These are phyloP conservation scores for Lutraria lutraria DNA, from an alignment of 2,888 invertebrate species.

Conservation along the genomic window DNA sequence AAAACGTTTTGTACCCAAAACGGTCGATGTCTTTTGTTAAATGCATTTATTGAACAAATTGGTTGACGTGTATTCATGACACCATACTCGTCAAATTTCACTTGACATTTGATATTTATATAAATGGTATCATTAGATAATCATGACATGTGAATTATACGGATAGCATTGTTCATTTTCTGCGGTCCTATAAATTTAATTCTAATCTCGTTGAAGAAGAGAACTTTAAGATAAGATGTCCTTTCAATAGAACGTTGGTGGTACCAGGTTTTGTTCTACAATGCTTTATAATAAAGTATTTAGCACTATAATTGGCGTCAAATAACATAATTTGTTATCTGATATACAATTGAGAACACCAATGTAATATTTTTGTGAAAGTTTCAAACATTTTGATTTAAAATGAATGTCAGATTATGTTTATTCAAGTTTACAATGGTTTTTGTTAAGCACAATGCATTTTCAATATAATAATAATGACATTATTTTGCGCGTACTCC, in stretches of 20 bases:
- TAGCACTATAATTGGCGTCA: not conserved
- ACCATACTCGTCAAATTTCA: no score
- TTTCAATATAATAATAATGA: no score
- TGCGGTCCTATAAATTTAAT: not conserved
- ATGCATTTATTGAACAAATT: no score
- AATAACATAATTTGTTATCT: not conserved
- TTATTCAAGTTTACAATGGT: not conserved
- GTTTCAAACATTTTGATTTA: not conserved
- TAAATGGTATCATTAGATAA: not conserved
- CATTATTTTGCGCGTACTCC: no score
- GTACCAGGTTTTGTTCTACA: not conserved
- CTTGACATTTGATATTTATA: conserved; percentile 19
- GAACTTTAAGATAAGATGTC: not conserved
- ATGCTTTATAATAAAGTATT: not conserved
- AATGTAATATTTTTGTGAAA: not conserved
- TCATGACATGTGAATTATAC: not conserved
- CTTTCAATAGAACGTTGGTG: not conserved
- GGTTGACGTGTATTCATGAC: no score
- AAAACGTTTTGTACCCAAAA: no score
- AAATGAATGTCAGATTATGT: not conserved
- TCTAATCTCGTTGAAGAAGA: not conserved
- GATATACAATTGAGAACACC: not conserved
- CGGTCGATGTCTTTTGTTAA: no score
- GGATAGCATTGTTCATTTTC: not conserved
- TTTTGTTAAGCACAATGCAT: no score